phyloP scores from a whole-genome alignment of 2,888 invertebrate genomes.

The Dryocosmus kuriphilus region DNA sequence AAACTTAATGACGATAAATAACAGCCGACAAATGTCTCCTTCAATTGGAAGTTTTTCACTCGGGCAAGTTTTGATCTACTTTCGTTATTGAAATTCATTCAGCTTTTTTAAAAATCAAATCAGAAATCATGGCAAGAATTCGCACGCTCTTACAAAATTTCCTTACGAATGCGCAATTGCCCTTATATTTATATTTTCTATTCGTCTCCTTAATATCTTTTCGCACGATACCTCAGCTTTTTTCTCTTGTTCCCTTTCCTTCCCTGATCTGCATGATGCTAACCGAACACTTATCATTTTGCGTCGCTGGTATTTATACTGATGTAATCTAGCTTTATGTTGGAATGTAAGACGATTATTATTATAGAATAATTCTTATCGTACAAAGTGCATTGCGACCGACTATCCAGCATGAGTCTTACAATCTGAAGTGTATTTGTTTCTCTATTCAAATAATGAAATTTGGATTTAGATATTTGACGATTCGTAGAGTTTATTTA shows the following conservation, averaged over 20 bases:
- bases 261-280: constrained; percentile 42
- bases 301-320: constrained; percentile 37
- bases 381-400: constrained; percentile 10
- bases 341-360: constrained; percentile 19
- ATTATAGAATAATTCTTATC: constrained; percentile 9
- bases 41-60: not conserved
- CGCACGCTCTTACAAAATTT: constrained; percentile 9
- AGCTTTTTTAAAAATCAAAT: constrained; percentile 20
- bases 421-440: constrained; percentile 2
- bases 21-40: constrained; percentile 41
- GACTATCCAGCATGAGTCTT: not conserved
- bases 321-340: constrained; percentile 33
- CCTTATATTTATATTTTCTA: constrained; percentile 9
- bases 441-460: too few species aligned
- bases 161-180: constrained; percentile 16
- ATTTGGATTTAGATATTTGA: too few species aligned
- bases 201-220: constrained; percentile 15
- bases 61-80: constrained; percentile 22
- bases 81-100: constrained; percentile 27
- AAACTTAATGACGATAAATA: constrained; percentile 50
- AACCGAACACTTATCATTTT: constrained; percentile 24
- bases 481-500: too few species aligned
- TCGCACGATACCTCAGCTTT: constrained; percentile 36
- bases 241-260: constrained; percentile 9
- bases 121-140: not conserved